phyloP scores from a whole-genome alignment of 2,113 vertebrate genomes.

The Chaetops frenatus region DNA sequence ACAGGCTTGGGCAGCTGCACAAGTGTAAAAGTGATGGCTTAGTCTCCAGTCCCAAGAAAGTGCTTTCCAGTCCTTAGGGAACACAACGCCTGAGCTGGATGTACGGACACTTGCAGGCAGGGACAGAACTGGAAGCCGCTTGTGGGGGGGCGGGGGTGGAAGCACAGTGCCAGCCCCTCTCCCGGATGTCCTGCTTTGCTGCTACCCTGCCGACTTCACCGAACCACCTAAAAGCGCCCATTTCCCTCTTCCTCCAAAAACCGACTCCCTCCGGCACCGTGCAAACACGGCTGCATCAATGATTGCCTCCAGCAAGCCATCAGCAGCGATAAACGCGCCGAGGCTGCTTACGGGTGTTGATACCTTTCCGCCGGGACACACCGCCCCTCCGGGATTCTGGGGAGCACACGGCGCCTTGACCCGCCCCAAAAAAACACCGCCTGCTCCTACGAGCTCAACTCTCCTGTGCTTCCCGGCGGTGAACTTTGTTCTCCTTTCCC shows the following conservation, averaged over 20 bases:
- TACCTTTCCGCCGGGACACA: background rate
- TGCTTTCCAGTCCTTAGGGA: background rate
- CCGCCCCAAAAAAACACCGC: background rate
- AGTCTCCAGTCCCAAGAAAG: background rate
- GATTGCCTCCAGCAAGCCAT: rapidly evolving
- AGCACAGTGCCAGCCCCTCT: background rate
- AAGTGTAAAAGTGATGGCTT: background rate
- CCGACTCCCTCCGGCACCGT: background rate
- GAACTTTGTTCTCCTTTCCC: background rate
- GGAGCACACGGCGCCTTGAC: background rate
- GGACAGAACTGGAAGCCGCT: background rate
- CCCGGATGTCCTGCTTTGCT: background rate
- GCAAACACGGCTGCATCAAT: rapidly evolving
- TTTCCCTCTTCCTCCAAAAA: background rate
- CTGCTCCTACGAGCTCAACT: background rate
- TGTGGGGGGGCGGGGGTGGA: too few species aligned
- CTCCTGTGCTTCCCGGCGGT: background rate
- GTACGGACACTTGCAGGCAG: background rate
- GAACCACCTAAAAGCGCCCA: too few species aligned
- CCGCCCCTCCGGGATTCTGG: background rate
- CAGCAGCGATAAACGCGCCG: background rate
- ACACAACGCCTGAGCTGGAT: background rate
- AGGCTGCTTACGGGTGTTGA: background rate
- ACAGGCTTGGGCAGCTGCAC: background rate
- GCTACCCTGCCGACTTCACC: background rate